Percentiles rank a stretch among this genome's conserved stretches.
These are phyloP conservation scores for Microcebus murinus DNA, from an alignment of 2,113 vertebrate species.

Conservation along the genomic window DNA sequence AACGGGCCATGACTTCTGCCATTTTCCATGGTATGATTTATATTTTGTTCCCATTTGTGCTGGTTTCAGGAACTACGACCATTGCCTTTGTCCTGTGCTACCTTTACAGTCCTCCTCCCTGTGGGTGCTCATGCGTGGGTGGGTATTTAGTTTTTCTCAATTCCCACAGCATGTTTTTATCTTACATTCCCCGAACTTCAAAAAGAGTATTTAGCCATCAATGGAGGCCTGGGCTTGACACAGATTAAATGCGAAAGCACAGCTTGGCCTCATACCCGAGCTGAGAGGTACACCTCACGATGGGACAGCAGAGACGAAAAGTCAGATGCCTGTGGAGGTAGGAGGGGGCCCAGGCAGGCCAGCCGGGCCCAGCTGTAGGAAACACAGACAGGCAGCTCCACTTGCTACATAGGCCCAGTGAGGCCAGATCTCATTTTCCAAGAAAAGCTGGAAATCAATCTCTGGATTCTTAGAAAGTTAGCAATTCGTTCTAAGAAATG, in stretches of 20 bases:
- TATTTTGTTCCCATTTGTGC: background rate
- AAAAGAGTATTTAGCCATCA: background rate
- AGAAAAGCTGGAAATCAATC: background rate
- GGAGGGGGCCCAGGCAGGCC: background rate
- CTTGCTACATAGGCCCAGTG: background rate
- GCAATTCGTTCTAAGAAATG: background rate
- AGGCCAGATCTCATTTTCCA: background rate
- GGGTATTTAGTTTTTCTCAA: background rate
- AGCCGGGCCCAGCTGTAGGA: background rate
- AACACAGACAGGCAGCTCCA: background rate
- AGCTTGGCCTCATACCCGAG: background rate
- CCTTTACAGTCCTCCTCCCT: background rate
- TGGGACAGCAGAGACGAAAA: background rate
- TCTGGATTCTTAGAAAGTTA: background rate
- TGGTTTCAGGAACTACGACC: background rate
- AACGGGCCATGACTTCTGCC: background rate
- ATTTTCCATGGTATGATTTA: background rate
- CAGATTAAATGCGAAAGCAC: background rate
- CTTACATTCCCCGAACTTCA: background rate
- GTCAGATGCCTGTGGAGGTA: background rate
- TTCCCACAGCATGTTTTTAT: slow-evolving; percentile 15
- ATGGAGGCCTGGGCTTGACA: background rate
- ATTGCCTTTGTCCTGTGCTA: background rate
- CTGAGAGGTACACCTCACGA: background rate
- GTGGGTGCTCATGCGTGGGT: background rate